Base-by-base conservation (phyloP, 1,140 invertebrate genomes). In the Macrosteles quadrilineatus region DNA sequence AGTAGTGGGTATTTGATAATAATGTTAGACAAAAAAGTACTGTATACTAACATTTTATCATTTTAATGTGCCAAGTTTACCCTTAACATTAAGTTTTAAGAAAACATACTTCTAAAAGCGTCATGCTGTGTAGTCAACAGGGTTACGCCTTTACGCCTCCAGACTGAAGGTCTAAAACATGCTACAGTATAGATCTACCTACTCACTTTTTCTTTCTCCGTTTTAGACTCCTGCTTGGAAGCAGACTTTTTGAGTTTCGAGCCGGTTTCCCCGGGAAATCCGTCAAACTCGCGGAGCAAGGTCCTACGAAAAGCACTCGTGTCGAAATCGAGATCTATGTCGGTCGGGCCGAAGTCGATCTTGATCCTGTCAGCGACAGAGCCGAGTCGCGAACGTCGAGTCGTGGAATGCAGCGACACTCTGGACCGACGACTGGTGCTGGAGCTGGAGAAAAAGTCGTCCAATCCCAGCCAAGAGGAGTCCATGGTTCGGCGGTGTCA, bases 401-500 rank as follows among this genome's bases (percentile, higher is more conserved):
- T 36, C 4, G 32, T 36, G 14, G 32, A 36, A 14, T 14, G 32
- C 6, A 50, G 21, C 3, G 47, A 50, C 6, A 50, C n/a, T n/a
- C 47, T n/a, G 21, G 47, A 50, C 4, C 47, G 47, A 6, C 47
- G 47, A 6, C 6, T 19, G 21, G 4, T 23, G 4, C 32, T 36
- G 6, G 47, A 11, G 17, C 17, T 19, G 47, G 47, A 50, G 47
- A 50, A 50, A n/a, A 50, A 50, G 47, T 50, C 47, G 47, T 50
- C 47, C 47, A 50, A 23, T 4, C 47, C 47, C 17, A 50, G 47
- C 47, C 47, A 50, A 6, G 47, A 50, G 47, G 47, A 50, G 47
- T 50, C 47, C 47, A 50, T 50, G 47, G 47, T n/a, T 50, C 47
- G 47, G 17, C 17, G 47, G 6, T 19, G 17, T 4, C 47, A n/a